phyloP scores from a whole-genome alignment of 2,888 invertebrate species.

The Barypeithes pellucidus region DNA sequence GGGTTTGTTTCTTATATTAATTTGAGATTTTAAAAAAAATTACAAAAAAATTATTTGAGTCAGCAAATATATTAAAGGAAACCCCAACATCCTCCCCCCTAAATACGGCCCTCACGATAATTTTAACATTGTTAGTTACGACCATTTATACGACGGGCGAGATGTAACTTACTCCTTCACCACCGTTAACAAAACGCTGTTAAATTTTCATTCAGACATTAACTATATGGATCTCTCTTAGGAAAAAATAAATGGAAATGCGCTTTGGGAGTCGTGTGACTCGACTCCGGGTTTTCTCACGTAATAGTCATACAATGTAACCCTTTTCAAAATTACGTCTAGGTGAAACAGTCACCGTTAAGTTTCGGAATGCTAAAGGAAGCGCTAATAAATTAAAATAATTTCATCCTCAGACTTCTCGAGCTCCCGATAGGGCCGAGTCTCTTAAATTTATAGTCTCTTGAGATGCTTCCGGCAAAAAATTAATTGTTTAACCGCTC shows the following conservation, averaged over 20 bases:
- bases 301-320: constrained; percentile 16
- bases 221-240: no score
- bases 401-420: constrained; percentile 22
- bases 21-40: no score
- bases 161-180: no score
- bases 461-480: constrained; percentile 11
- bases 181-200: no score
- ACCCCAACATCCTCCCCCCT: no score
- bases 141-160: no score
- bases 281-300: constrained; percentile 3
- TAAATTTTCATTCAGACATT: no score
- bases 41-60: no score
- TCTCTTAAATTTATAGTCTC: constrained; percentile 30
- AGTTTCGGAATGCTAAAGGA: constrained; percentile 25
- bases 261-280: not conserved
- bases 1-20: no score
- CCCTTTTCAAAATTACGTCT: constrained; percentile 24
- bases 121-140: no score
- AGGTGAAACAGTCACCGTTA: constrained; percentile 25
- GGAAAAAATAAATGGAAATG: not conserved
- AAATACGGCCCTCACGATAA: no score
- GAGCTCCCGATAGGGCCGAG: constrained; percentile 3
- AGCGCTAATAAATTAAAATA: constrained; percentile 36
- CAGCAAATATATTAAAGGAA: no score
- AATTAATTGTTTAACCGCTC: constrained; percentile 33